phyloP scores from a whole-genome alignment of 2,113 vertebrate species.

The Chiloscyllium plagiosum region DNA sequence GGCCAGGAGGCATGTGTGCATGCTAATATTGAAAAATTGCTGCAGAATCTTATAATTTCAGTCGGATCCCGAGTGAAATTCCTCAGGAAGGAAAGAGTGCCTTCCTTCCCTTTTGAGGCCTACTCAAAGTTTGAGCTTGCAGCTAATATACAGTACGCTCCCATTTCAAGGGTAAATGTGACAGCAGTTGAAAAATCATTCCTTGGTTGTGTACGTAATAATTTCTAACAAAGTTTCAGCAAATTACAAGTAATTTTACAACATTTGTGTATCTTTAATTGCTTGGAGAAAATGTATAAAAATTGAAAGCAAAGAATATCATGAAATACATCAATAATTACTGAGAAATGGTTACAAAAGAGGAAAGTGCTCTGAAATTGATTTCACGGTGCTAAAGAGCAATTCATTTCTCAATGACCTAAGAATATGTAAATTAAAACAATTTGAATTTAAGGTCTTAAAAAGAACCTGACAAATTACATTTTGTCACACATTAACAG shows the following conservation, averaged over 20 bases:
- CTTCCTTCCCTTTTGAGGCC: background rate
- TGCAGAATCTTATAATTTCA: background rate
- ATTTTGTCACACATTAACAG: too few relatives aligned
- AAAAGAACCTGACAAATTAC: background rate
- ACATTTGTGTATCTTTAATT: background rate
- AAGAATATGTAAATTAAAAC: background rate
- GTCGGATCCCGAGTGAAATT: background rate
- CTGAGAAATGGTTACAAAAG: background rate
- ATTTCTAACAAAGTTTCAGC: background rate
- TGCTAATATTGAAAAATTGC: background rate
- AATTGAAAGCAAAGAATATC: background rate
- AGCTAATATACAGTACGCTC: constrained; percentile 43
- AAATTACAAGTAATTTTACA: background rate
- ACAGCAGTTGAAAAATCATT: background rate
- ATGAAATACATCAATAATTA: background rate
- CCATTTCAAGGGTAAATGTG: constrained; percentile 40
- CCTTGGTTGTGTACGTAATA: background rate
- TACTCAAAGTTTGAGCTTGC: background rate
- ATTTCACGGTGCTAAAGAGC: background rate
- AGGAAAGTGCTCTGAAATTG: background rate
- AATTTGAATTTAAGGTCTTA: background rate
- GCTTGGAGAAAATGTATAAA: background rate
- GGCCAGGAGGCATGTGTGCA: background rate
- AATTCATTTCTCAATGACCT: background rate
- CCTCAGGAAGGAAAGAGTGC: background rate